Percentiles rank a stretch among this genome's conserved stretches.
Evolutionary conservation across 1,140 invertebrate species (phyloP).

Genomic region (Melitaea cinxia): DNA sequence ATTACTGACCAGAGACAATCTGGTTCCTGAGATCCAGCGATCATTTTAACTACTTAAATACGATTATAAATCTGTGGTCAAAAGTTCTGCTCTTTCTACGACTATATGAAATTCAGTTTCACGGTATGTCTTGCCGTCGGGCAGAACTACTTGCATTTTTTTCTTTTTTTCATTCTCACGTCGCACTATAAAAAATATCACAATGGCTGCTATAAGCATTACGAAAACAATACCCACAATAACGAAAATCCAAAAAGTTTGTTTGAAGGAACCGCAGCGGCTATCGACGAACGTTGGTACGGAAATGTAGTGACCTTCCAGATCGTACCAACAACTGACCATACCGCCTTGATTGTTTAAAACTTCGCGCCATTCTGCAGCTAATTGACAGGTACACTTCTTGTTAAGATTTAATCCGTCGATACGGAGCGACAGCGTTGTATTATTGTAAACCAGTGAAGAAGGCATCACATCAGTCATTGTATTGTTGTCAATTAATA

Average conservation of each 20-base stretch:
- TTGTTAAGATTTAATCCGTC: constrained; percentile 84
- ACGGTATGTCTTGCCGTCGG: constrained; percentile 89
- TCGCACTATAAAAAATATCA: constrained; percentile 66
- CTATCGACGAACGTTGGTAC: constrained; percentile 65
- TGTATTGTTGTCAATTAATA: constrained; percentile 86
- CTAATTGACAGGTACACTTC: constrained; percentile 83
- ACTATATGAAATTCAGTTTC: constrained; percentile 93
- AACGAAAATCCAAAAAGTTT: constrained; percentile 74
- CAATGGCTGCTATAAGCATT: constrained; percentile 59
- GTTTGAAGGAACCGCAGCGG: constrained; percentile 67
- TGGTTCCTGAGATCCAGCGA: not conserved
- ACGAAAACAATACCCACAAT: constrained; percentile 68
- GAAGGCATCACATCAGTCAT: constrained; percentile 81
- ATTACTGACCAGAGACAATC: not conserved
- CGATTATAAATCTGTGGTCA: constrained; percentile 88
- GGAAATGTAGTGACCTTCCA: constrained; percentile 64
- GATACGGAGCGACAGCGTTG: constrained; percentile 81
- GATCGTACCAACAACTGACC: constrained; percentile 66
- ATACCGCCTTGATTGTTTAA: constrained; percentile 59
- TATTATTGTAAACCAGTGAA: constrained; percentile 83
- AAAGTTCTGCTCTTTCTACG: constrained; percentile 89
- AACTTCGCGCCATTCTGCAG: constrained; percentile 67
- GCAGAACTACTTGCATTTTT: constrained; percentile 86
- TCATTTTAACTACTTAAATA: not conserved
- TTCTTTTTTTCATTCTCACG: constrained; percentile 73